Evolutionary conservation across 2,113 vertebrate genomes (phyloP).

Genomic region (Vulpes lagopus): DNA sequence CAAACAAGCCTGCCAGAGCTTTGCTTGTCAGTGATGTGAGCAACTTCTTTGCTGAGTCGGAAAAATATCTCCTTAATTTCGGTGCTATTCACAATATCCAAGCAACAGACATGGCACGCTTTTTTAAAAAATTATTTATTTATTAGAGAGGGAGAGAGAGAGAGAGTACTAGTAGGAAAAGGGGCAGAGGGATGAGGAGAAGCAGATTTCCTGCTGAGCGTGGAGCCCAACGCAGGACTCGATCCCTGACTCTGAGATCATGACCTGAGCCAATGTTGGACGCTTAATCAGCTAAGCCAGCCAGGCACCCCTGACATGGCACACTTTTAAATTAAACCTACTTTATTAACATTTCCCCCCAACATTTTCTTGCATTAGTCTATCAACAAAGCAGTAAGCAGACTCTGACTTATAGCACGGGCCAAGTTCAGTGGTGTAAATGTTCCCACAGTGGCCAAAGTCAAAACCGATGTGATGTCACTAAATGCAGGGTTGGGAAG

Average conservation of each 20-base stretch:
- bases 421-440: background rate
- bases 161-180: background rate
- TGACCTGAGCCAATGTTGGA: background rate
- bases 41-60: background rate
- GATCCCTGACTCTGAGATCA: background rate
- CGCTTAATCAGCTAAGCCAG: background rate
- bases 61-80: background rate
- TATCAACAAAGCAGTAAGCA: background rate
- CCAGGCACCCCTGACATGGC: background rate
- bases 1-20: background rate
- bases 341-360: background rate
- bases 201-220: background rate
- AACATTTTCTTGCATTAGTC: background rate
- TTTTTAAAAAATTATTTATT: background rate
- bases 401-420: background rate
- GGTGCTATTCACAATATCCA: background rate
- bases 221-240: background rate
- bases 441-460: background rate
- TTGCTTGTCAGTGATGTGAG: background rate
- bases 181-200: background rate
- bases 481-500: background rate
- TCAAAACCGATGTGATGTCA: background rate
- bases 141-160: background rate
- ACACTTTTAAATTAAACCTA: background rate
- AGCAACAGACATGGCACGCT: background rate